phyloP scores from a whole-genome alignment of 2,113 vertebrate genomes.

The Capreolus pygargus region DNA sequence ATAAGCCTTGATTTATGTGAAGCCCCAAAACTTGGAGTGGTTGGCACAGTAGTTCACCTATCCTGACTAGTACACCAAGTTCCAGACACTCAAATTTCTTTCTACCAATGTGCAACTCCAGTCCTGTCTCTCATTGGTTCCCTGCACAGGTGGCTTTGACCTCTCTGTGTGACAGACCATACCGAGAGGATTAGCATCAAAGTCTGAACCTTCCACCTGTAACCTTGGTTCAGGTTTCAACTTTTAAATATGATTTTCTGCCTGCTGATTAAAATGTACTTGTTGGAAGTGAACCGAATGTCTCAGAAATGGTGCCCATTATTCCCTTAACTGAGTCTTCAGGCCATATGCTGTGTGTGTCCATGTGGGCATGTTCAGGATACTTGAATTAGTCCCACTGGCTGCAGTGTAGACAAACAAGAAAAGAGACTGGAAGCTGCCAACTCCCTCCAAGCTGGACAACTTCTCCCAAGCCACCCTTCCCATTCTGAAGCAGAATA shows the following conservation, averaged over 20 bases:
- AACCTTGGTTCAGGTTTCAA: constrained; percentile 76
- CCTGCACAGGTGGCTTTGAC: constrained; percentile 11
- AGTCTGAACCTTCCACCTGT: constrained; percentile 79
- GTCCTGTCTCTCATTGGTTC: not conserved
- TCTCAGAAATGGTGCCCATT: constrained; percentile 77
- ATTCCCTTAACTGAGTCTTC: constrained; percentile 72
- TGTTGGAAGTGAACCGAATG: constrained; percentile 71
- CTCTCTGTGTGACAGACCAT: constrained; percentile 17
- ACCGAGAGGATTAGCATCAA: constrained; percentile 79
- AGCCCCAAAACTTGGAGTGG: not conserved
- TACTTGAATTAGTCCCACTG: constrained; percentile 48
- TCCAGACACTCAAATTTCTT: not conserved
- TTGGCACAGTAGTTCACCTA: not conserved
- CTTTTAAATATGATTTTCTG: constrained; percentile 74
- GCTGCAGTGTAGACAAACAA: constrained; percentile 9
- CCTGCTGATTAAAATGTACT: constrained; percentile 78
- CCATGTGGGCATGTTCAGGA: constrained; percentile 58
- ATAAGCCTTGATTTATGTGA: constrained; percentile 3
- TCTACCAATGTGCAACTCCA: not conserved
- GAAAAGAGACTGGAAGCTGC: constrained; percentile 63
- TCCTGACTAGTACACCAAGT: not conserved
- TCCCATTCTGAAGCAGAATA: constrained; percentile 66
- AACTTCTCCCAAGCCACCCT: constrained; percentile 61
- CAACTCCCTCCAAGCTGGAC: constrained; percentile 64
- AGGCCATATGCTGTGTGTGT: constrained; percentile 60